Base-by-base conservation (phyloP, 2,888 invertebrate species). In the Cheilosia soror region DNA sequence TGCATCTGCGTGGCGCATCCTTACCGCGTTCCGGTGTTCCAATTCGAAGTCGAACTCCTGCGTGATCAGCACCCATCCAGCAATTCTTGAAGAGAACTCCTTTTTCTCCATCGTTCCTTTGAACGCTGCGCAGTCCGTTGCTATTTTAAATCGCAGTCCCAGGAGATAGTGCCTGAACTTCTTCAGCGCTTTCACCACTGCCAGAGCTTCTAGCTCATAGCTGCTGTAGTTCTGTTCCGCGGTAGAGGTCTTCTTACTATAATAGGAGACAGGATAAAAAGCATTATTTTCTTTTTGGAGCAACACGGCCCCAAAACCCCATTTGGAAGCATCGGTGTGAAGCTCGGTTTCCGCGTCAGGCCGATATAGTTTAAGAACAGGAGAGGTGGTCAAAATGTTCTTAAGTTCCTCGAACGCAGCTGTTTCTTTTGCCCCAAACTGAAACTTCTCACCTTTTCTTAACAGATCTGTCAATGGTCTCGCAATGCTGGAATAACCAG, bases 21-120 rank as follows among this genome's bases (percentile, higher is more conserved):
- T 49, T 55, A 82, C 87, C 4, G 82, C 79, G 11, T 62, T n/a
- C 7, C 87, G 42, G 68, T 87, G 85, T 44, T 79, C 69, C 15
- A 87, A 29, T 5, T n/a, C 33, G 37, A 83, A 88, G 5, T 87
- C 51, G 27, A 68, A 87, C 37, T 87, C 83, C 40, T 87, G 60
- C 13, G 86, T 62, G 4, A 82, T 89, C 87, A 84, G 73, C 88
- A 87, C 90, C 90, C 68, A 89, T 31, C 87, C 62, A 42, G 58
- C 88, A 78, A 71, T 79, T 72, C 73, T 87, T 69, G 57, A 88
- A 31, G 51, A 75, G 58, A 76, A 88, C 88, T 66, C 91, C 89
- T 89, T 53, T 76, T 82, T 65, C 89, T 90, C 73, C 40, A 88
- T 57, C 0, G 87, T 87, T 42, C 72, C 40, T 9, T 62, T 69